These are phyloP conservation scores for Protonemura montana DNA, from an alignment of 2,888 invertebrate genomes.

Conservation along the genomic window DNA sequence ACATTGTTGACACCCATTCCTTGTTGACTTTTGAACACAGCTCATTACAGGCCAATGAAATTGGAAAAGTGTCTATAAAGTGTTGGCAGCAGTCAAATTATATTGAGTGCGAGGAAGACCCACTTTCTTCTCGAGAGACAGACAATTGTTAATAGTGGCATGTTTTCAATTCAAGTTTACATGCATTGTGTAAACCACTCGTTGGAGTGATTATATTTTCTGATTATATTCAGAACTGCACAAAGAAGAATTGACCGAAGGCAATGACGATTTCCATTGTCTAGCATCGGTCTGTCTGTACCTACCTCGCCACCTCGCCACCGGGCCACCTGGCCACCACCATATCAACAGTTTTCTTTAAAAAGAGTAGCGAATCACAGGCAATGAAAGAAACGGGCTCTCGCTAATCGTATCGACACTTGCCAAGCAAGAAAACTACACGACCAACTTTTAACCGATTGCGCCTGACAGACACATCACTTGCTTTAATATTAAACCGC, in stretches of 20 bases:
- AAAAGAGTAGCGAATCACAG: too few species aligned
- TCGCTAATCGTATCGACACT: neutral
- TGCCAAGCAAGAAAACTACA: neutral
- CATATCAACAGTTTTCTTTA: too few species aligned
- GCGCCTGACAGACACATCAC: neutral
- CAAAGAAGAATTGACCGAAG: too few species aligned
- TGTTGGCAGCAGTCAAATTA: neutral
- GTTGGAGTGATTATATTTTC: too few species aligned
- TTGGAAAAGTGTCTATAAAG: neutral
- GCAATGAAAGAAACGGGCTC: too few species aligned
- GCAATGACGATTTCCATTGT: neutral
- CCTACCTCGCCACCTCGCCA: neutral
- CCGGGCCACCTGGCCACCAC: too few species aligned
- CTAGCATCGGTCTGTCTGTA: neutral
- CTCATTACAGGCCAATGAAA: neutral
- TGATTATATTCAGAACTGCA: too few species aligned
- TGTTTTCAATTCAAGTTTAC: neutral
- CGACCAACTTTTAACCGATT: neutral
- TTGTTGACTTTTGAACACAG: neutral
- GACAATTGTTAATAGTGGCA: neutral
- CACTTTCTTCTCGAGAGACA: neutral
- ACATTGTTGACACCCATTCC: neutral
- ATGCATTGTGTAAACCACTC: too few species aligned
- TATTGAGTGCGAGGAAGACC: neutral
- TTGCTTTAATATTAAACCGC: slow-evolving; percentile 14